Conservation (phyloP, 2,113 vertebrate species). For the Sapajus apella region DNA sequence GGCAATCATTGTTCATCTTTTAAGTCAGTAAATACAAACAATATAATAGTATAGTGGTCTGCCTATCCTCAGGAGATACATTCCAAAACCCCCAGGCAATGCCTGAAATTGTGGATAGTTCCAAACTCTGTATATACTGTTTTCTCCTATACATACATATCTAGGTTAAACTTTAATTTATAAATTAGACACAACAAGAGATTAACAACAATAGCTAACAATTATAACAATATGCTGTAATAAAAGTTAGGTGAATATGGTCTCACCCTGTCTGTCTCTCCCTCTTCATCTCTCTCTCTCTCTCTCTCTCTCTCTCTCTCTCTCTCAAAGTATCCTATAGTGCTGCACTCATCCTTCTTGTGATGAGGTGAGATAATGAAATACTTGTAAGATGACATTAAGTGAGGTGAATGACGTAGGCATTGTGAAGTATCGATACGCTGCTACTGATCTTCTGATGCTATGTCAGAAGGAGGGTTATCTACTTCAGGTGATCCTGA, state of each 20-base stretch:
- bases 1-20: background rate
- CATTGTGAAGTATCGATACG: background rate
- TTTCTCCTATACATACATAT: background rate
- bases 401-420: background rate
- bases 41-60: background rate
- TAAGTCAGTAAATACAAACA: constrained; percentile 1
- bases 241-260: background rate
- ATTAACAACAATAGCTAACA: background rate
- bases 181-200: background rate
- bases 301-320: background rate
- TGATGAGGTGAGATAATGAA: background rate
- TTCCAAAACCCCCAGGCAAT: background rate
- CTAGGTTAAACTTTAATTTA: background rate
- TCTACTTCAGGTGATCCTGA: background rate
- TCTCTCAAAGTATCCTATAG: background rate
- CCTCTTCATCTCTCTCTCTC: no score
- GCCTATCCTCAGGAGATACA: background rate
- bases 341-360: background rate
- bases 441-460: background rate
- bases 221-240: background rate
- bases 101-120: background rate
- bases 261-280: background rate
- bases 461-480: background rate
- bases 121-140: background rate
- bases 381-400: background rate